Conservation (phyloP, 2,113 vertebrate species). For the Colistium nudipinnis region DNA sequence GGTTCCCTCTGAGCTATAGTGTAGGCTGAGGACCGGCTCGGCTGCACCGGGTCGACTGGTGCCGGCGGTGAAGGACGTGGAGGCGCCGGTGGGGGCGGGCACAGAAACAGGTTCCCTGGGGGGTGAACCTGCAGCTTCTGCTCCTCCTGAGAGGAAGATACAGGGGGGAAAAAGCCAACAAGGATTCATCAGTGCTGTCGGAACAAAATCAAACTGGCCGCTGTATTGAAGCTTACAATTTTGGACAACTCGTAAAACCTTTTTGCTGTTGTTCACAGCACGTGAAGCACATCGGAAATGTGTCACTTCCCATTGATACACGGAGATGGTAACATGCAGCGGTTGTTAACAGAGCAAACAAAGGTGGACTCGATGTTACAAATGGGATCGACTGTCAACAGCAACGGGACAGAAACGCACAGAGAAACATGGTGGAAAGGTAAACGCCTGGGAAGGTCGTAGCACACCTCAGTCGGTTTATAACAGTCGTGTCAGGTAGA, state of each 20-base stretch:
- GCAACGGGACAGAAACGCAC: constrained; percentile 25
- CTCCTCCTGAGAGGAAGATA: constrained; percentile 76
- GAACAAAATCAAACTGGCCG: too few species aligned
- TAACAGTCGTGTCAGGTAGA: neutral
- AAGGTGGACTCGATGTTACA: neutral
- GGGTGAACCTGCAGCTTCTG: constrained; percentile 76
- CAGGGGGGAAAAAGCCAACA: constrained; percentile 11
- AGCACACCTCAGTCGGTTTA: neutral
- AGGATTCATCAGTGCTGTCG: neutral
- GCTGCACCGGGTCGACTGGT: constrained; percentile 82
- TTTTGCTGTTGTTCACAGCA: constrained; percentile 1
- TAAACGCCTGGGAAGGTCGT: constrained; percentile 17
- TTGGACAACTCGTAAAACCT: neutral
- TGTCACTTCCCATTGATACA: constrained; percentile 42
- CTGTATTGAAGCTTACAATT: fast-evolving
- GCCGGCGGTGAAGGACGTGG: constrained; percentile 4
- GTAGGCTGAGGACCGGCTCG: constrained; percentile 95
- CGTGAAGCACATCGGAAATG: constrained; percentile 27
- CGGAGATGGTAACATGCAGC: constrained; percentile 51
- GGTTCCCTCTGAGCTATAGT: constrained; percentile 98
- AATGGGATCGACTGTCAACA: neutral
- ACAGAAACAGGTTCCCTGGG: constrained; percentile 33
- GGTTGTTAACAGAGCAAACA: constrained; percentile 6
- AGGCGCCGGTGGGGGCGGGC: constrained; percentile 21
- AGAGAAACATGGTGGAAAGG: constrained; percentile 1